A percentile compares a stretch with the other conserved stretches of the same genome.
These are phyloP conservation scores for Conus betulinus DNA, from an alignment of 1,140 invertebrate genomes.

Conservation along the genomic window DNA sequence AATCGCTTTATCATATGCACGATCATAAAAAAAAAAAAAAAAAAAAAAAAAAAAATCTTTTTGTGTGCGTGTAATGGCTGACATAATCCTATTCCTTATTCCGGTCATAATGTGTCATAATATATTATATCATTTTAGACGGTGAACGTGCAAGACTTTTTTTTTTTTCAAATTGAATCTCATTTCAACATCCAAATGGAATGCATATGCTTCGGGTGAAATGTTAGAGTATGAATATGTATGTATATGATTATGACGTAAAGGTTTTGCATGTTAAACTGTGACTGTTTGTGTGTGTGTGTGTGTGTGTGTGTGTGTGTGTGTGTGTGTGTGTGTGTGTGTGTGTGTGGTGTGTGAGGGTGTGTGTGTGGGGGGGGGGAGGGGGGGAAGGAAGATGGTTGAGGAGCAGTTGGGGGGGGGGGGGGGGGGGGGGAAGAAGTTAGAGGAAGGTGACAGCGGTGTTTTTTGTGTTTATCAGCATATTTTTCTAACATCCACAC, in stretches of 20 bases:
- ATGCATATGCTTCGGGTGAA: not conserved
- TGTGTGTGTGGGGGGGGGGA: too few relatives aligned
- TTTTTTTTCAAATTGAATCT: not conserved
- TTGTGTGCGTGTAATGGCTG: too few relatives aligned
- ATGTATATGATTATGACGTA: not conserved
- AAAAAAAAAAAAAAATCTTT: too few relatives aligned
- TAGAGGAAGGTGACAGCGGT: too few relatives aligned
- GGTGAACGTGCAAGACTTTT: not conserved
- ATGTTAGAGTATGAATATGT: not conserved
- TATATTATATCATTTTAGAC: not conserved
- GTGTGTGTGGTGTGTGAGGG: not conserved
- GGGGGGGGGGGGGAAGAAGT: too few relatives aligned
- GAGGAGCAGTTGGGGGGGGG: too few relatives aligned
- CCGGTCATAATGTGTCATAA: not conserved
- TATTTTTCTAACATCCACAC: not conserved
- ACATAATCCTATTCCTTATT: too few relatives aligned
- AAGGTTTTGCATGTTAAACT: too few relatives aligned
- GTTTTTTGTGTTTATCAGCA: too few relatives aligned
- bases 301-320: conserved; percentile 12
- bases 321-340: not conserved
- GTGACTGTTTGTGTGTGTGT: not conserved
- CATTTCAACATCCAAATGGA: not conserved
- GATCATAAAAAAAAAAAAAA: too few relatives aligned
- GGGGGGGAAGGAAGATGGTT: too few relatives aligned
- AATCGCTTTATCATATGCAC: not conserved